Conservation (phyloP, 2,888 invertebrate genomes). For the Pollenia labialis region DNA sequence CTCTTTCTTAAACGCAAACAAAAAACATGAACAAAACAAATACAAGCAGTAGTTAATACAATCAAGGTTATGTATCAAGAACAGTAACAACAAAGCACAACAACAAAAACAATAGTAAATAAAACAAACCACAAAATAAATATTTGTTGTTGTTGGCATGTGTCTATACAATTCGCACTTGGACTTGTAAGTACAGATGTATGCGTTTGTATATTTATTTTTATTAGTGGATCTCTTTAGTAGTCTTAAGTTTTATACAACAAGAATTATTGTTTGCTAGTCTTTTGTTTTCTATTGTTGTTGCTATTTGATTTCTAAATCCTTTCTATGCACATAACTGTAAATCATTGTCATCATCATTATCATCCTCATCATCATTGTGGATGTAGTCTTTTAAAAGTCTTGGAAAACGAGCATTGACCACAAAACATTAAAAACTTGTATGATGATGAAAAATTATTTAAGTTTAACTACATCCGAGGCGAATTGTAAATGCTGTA, state of each 20-base stretch:
- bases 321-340: conserved; percentile 79
- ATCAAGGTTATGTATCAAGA: conserved; percentile 68
- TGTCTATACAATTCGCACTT: conserved; percentile 16
- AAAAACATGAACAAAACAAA: conserved; percentile 26
- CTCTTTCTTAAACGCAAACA: background rate
- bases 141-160: conserved; percentile 13
- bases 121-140: conserved; percentile 53
- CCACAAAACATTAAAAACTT: conserved; percentile 59
- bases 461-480: background rate
- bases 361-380: conserved; percentile 19
- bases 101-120: conserved; percentile 19
- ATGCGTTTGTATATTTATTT: conserved; percentile 29
- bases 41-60: conserved; percentile 47
- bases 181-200: background rate
- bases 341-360: conserved; percentile 82
- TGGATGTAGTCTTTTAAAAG: conserved; percentile 15
- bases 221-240: conserved; percentile 41
- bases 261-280: conserved; percentile 62
- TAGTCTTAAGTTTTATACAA: conserved; percentile 49
- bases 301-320: conserved; percentile 66
- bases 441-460: conserved; percentile 43
- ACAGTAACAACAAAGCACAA: conserved; percentile 29
- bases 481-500: conserved; percentile 11
- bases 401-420: conserved; percentile 47
- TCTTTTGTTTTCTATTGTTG: conserved; percentile 6